Base-by-base conservation (phyloP, 2,888 invertebrate genomes). In the Zelleria hepariella region DNA sequence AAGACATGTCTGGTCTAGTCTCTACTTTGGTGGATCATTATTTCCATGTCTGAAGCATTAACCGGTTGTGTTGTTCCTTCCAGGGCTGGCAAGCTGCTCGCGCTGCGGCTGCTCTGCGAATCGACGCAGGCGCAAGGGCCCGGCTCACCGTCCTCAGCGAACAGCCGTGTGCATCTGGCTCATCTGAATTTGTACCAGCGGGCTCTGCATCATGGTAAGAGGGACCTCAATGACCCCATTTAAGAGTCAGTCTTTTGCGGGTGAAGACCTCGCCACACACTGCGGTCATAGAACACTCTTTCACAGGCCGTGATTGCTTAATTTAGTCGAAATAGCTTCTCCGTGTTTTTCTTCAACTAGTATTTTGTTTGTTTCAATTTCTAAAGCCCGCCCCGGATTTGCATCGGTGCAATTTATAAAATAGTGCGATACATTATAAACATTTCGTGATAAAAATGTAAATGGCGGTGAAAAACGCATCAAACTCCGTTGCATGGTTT, bases 161-260 rank as follows among this genome's bases (percentile, higher is more conserved):
- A 79, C 78, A 82, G 85, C 68, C 74, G 91, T 63, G 82, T 93
- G 69, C 86, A 93, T 72, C 80, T 91, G 65, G 93, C 93, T 55
- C 94, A 96, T 74, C 83, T 98, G 63, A 92, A 96, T 1, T 91
- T 97, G 61, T 97, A 98, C 85, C 98, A 97, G 80, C 90, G 94
- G 62, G 94, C 95, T 2, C 81, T 98, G 59, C 98, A 98, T 81
- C 91, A 93, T 85, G 93, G 94, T 92, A 74, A 70, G 66, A n/a
- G n/a, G n/a, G n/a, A n/a, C n/a, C n/a, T n/a, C n/a, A n/a, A n/a
- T n/a, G n/a, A n/a, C n/a, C n/a, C n/a, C n/a, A n/a, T n/a, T n/a
- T n/a, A n/a, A n/a, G n/a, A n/a, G n/a, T n/a, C n/a, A 18, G 15
- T 49, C 20, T 20, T 1, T 2, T 7, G 49, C 18, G 18, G 49